Conservation (phyloP, 2,113 vertebrate species). For the Sporophila hypoxantha region DNA sequence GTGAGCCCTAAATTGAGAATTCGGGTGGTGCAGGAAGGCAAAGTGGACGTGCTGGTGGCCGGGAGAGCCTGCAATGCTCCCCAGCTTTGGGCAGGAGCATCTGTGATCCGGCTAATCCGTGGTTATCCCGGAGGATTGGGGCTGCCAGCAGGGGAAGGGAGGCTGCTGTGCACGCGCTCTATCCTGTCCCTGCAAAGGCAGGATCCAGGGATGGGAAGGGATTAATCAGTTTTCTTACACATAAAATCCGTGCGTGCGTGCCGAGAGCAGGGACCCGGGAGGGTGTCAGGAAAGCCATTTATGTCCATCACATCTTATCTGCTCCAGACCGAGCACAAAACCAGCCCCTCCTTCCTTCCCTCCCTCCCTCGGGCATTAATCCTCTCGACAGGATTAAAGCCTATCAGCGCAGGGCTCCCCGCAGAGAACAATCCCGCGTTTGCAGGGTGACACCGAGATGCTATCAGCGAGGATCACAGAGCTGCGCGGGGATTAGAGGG, state of each 20-base stretch:
- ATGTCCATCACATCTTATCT: not conserved
- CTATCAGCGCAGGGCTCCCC: not conserved
- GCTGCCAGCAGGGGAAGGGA: not conserved
- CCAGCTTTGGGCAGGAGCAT: not conserved
- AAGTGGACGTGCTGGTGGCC: fast-evolving
- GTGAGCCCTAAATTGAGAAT: not conserved
- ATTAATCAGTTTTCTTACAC: not conserved
- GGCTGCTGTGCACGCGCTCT: not conserved
- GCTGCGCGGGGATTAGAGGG: not conserved
- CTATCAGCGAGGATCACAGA: not conserved
- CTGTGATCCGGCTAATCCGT: conserved; percentile 20
- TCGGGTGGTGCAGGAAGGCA: not conserved
- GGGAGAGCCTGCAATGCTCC: not conserved
- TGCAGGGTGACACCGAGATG: not conserved
- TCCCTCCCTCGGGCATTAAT: not conserved
- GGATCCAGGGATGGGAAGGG: not conserved
- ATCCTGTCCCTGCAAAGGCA: not conserved
- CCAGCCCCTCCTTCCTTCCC: not conserved
- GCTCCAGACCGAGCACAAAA: not conserved
- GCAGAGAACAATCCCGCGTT: not conserved
- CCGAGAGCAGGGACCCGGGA: not conserved
- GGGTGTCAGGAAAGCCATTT: not conserved
- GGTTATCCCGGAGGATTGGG: not conserved
- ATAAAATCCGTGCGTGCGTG: not conserved
- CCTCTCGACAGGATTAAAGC: conserved; percentile 10